Base-by-base conservation (phyloP, 2,797 vertebrate genomes). In the Protosalanx chinensis region DNA sequence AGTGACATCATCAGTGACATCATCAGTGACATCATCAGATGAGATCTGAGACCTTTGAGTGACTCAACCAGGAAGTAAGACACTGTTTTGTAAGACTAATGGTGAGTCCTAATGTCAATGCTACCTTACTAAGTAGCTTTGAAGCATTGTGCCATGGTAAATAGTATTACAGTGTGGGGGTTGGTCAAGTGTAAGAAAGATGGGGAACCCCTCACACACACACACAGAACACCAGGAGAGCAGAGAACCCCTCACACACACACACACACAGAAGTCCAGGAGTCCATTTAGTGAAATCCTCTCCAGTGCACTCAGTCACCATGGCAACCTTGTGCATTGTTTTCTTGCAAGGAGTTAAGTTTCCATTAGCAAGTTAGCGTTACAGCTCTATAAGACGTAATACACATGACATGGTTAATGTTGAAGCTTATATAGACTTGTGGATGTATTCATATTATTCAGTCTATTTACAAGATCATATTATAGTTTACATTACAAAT, bases 381-480 rank as follows among this genome's bases (percentile, higher is more conserved):
- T 92, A 93, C 93, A 94, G 91, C 93, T 91, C 90, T 92, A 90
- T 89, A 91, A 93, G 92, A 90, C 90, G 91, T 61, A 67, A 75
- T 20, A 73, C 58, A 46, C 59, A 82, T 67, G 27, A 73, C 64
- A 70, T 53, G 37, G 27, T 74, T 69, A 67, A 81, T 5, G 18
- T 72, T 41, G 59, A 72, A 53, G 49, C 90, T 77, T 89, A 87
- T 91, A 86, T 90, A 91, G 90, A 93, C 91, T 93, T 93, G 37
- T 41, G 10, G 37, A 53, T 0, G 15, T 91, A n/a, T 93, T 79
- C 79, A 76, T 73, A 68, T 80, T 91, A 91, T 84, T 84, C 86
- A 86, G 91, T 88, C 81, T 69, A 75, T 78, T 69, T 79, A 79
- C 77, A 79, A 70, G 67, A 66, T 74, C 63, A 75, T 71, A 32